These are phyloP conservation scores for Probosciger aterrimus DNA, from an alignment of 2,113 vertebrate species.

Conservation along the genomic window DNA sequence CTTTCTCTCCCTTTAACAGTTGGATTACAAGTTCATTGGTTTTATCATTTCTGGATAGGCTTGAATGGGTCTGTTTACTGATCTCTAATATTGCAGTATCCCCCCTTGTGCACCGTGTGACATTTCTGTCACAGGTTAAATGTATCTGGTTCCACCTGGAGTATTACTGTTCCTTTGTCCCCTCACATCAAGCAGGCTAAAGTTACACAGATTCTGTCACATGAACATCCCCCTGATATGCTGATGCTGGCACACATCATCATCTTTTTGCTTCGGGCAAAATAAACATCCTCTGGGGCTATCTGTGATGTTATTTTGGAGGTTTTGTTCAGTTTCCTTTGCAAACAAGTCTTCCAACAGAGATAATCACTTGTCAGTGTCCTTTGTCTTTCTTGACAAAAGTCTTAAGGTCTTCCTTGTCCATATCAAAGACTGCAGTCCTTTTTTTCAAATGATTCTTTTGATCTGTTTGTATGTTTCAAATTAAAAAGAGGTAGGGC, in stretches of 20 bases:
- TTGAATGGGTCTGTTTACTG: constrained; percentile 20
- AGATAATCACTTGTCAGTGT: neutral
- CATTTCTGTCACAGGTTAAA: constrained; percentile 19
- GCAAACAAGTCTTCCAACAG: neutral
- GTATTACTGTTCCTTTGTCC: constrained; percentile 21
- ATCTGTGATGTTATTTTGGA: constrained; percentile 35
- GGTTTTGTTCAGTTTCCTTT: neutral
- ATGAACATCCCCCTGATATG: neutral
- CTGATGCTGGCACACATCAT: constrained; percentile 32
- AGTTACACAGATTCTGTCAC: constrained; percentile 56
- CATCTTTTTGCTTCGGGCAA: constrained; percentile 28
- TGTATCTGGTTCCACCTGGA: neutral
- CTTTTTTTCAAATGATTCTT: neutral
- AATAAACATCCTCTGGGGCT: constrained; percentile 46
- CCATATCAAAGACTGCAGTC: neutral
- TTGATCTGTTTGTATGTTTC: neutral
- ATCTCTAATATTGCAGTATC: neutral
- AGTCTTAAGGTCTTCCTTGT: neutral
- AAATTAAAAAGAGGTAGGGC: neutral
- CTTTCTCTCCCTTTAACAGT: neutral
- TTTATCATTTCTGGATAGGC: constrained; percentile 23
- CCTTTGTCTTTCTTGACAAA: constrained; percentile 22
- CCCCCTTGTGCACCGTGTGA: neutral
- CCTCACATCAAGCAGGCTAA: constrained; percentile 1
- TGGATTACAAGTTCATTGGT: constrained; percentile 1